A percentile compares a stretch with the other conserved stretches of the same genome.
These are phyloP conservation scores for Indicator maculatus DNA, from an alignment of 2,113 vertebrate genomes.

Conservation along the genomic window DNA sequence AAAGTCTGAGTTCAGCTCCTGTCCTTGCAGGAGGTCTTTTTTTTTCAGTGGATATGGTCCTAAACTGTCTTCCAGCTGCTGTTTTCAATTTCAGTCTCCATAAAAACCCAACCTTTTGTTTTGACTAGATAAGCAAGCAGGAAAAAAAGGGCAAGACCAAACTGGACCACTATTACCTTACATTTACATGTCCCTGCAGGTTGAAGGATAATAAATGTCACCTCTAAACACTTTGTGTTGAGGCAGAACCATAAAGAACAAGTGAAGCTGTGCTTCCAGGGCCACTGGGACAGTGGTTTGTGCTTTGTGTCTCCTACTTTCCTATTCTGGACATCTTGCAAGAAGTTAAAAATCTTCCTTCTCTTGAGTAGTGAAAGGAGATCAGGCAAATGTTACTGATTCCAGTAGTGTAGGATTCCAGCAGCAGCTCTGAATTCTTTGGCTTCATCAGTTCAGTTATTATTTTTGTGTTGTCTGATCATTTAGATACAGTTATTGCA, in stretches of 20 bases:
- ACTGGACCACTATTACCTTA: background rate
- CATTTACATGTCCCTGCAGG: background rate
- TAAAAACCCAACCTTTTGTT: background rate
- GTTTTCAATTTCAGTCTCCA: background rate
- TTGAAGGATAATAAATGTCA: background rate
- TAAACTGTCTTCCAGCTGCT: background rate
- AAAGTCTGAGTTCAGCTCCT: background rate
- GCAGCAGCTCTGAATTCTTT: conserved; percentile 26
- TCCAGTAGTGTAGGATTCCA: background rate
- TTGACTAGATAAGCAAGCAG: background rate
- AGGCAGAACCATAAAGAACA: background rate
- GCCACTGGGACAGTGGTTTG: background rate
- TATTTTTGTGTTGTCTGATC: conserved; percentile 69
- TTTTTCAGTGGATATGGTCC: background rate
- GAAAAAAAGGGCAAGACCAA: background rate
- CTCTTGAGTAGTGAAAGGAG: background rate
- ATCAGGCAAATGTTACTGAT: background rate
- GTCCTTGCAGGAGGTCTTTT: background rate
- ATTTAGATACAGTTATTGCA: conserved; percentile 72
- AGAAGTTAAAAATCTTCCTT: background rate
- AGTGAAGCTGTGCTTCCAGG: background rate
- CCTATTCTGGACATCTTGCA: background rate
- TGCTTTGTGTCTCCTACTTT: background rate
- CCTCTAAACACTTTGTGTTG: background rate
- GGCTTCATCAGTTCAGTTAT: conserved; percentile 36